These are phyloP conservation scores for Ctenodactylus gundi DNA, from an alignment of 2,113 vertebrate species.

Conservation along the genomic window DNA sequence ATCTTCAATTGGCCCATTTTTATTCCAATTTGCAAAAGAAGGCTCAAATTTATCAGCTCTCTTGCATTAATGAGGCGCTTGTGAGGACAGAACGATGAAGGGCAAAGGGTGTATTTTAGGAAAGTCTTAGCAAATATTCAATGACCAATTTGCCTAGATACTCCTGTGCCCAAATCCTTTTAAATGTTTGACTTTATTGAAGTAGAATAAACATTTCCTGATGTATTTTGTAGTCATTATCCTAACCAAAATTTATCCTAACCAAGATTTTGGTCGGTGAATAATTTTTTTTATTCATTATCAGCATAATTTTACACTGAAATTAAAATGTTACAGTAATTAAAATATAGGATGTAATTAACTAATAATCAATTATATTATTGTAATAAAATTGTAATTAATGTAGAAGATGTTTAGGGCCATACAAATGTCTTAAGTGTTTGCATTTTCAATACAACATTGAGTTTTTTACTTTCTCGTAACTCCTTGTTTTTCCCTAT, in stretches of 20 bases:
- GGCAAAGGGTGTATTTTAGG: neutral
- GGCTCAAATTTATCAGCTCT: neutral
- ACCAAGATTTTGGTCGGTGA: neutral
- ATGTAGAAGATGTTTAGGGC: too few relatives aligned
- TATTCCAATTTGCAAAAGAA: constrained; percentile 37
- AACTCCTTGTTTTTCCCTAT: neutral
- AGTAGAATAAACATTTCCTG: neutral
- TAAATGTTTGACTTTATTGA: constrained; percentile 3
- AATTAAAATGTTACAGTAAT: neutral
- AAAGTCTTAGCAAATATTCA: constrained; percentile 19
- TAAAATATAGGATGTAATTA: neutral
- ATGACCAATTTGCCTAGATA: neutral
- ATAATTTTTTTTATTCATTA: neutral
- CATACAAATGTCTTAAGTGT: too few relatives aligned
- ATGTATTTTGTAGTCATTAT: neutral
- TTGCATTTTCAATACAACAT: too few relatives aligned
- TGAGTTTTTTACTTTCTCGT: too few relatives aligned
- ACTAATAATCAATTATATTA: too few relatives aligned
- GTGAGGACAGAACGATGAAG: constrained; percentile 9
- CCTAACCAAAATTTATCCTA: too few relatives aligned
- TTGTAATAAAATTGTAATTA: too few relatives aligned
- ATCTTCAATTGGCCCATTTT: constrained; percentile 51
- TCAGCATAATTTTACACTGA: neutral
- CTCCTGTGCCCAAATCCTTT: neutral
- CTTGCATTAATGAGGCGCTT: constrained; percentile 26